A percentile compares a stretch with the other conserved stretches of the same genome.
These are phyloP conservation scores for Candidula unifasciata DNA, from an alignment of 2,888 invertebrate species.

Conservation along the genomic window DNA sequence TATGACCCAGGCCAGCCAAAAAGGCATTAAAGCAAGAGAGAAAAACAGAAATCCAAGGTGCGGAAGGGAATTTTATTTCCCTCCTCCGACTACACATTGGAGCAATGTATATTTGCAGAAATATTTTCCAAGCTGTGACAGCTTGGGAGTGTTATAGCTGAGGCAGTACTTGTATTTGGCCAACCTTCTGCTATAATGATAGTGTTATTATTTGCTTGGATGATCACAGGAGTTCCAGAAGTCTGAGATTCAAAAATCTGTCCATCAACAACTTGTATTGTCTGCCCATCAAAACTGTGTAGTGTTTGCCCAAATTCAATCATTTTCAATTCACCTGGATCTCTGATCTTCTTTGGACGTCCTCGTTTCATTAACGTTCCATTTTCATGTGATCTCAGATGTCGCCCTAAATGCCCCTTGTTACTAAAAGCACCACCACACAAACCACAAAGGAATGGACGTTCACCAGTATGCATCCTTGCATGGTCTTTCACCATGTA, in stretches of 20 bases:
- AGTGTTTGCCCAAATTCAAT: slow-evolving; percentile 45
- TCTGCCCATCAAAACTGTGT: slow-evolving; percentile 44
- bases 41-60: too few relatives aligned
- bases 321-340: slow-evolving; percentile 39
- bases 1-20: too few relatives aligned
- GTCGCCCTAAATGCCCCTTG: slow-evolving; percentile 54
- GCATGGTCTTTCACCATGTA: slow-evolving; percentile 55
- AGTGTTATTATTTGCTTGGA: slow-evolving; percentile 51
- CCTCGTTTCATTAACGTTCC: slow-evolving; percentile 54
- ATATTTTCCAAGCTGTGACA: slow-evolving; percentile 19
- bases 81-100: background rate
- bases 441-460: slow-evolving; percentile 51
- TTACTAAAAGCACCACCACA: slow-evolving; percentile 54
- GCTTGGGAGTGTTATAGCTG: slow-evolving; percentile 32
- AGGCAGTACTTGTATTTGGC: slow-evolving; percentile 23
- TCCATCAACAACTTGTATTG: slow-evolving; percentile 47
- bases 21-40: too few relatives aligned
- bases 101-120: slow-evolving; percentile 2
- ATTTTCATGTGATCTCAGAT: slow-evolving; percentile 53
- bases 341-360: slow-evolving; percentile 50
- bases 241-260: slow-evolving; percentile 43
- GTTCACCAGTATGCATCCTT: slow-evolving; percentile 53
- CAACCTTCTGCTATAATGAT: slow-evolving; percentile 48
- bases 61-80: too few relatives aligned
- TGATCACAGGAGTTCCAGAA: slow-evolving; percentile 48